These are phyloP conservation scores for Clarias batrachus DNA, from an alignment of 2,113 vertebrate genomes.

Conservation along the genomic window DNA sequence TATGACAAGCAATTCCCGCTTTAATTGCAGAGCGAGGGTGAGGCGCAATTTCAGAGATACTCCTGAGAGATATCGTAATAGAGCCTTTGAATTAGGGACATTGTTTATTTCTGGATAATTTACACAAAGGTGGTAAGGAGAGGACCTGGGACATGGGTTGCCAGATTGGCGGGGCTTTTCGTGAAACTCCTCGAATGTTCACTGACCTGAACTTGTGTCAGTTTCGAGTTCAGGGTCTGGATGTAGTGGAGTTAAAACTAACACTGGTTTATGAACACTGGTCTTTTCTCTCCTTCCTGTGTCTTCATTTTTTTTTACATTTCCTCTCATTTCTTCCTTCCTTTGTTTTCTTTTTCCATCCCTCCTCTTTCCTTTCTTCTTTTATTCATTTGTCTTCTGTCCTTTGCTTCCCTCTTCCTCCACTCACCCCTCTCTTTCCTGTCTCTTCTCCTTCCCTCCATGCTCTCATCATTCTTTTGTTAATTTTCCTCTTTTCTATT, in stretches of 20 bases:
- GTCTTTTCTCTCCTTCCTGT: not conserved
- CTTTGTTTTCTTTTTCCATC: not conserved
- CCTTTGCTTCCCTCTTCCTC: not conserved
- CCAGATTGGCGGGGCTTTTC: slow-evolving; percentile 6
- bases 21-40: slow-evolving; percentile 66
- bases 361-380: not conserved
- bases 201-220: not conserved
- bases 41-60: slow-evolving; percentile 65
- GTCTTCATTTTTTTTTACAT: not conserved
- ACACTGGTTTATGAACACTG: not conserved
- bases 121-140: slow-evolving; percentile 50
- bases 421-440: not conserved
- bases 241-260: not conserved
- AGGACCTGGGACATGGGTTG: not conserved
- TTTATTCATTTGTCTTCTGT: not conserved
- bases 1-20: slow-evolving; percentile 74
- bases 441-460: not conserved
- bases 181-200: not conserved
- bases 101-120: slow-evolving; percentile 66
- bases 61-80: slow-evolving; percentile 61
- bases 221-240: not conserved
- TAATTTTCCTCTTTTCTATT: too few species aligned
- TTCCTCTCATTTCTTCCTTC: too few species aligned
- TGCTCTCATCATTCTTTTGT: too few species aligned
- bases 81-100: slow-evolving; percentile 69